Base-by-base conservation (phyloP, 2,888 invertebrate species). In the Perizoma affinitatum region DNA sequence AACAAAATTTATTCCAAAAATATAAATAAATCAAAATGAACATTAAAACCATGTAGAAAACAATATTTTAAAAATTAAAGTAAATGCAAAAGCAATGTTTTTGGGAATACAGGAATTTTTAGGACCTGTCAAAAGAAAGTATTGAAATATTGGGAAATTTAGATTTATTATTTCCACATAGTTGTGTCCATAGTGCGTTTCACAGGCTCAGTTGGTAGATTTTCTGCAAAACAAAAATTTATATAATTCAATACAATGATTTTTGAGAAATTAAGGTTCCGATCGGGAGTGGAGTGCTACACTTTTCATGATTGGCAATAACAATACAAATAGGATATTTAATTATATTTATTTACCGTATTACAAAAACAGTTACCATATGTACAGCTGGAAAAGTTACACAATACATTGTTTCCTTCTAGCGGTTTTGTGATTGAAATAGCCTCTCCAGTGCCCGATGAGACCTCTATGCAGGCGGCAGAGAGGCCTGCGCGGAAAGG, bases 361-460 rank as follows among this genome's bases (percentile, higher is more conserved):
- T 86, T 92, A 92, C 91, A 92, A 92, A 90, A 90, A 91, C 91
- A 91, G 90, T 89, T 90, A 90, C 86, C 86, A 89, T 88, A 91
- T 95, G 87, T 92, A 92, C 91, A 92, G 88, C 83, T 89, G 88
- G 88, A 91, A 90, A 86, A 84, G 94, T 86, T 91, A 87, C 87
- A 87, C 87, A 90, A 89, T 90, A 89, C 88, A 88, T 92, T 83
- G 83, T 93, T 93, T 93, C 93, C 95, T 94, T 93, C 95, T 94
- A 93, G 94, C 94, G 90, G 94, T 94, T 93, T 95, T 96, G 93
- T 94, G 94, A 94, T 95, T 96, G 93, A 95, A 96, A 94, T 94
- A 96, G 93, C 96, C 96, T 93, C 94, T 95, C 96, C 96, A 96
- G 93, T 94, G 94, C 92, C 96, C 95, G 94, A 96, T 94, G 93